A percentile compares a stretch with the other conserved stretches of the same genome.
Conservation (phyloP, 2,797 vertebrate species). For the Labeo calbasu region DNA sequence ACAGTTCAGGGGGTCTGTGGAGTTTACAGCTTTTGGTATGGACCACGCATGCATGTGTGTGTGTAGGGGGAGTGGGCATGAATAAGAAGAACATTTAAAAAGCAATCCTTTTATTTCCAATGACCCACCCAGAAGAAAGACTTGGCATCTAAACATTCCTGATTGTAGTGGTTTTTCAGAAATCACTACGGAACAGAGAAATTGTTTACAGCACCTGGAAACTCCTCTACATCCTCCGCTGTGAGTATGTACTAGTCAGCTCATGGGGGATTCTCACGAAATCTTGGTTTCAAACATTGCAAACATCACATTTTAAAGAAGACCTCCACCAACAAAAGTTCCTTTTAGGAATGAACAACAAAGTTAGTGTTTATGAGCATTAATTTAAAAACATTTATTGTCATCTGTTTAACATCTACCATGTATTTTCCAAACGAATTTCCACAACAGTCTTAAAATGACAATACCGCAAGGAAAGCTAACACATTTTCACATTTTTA, state of each 20-base stretch:
- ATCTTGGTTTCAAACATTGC: not conserved
- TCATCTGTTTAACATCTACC: not conserved
- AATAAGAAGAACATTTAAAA: conserved; percentile 6
- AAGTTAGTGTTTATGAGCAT: not conserved
- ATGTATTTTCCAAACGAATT: not conserved
- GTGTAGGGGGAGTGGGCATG: not conserved
- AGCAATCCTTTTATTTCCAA: conserved; percentile 4
- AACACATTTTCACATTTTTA: not conserved
- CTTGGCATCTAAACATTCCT: conserved; percentile 38
- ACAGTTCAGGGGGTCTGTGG: conserved; percentile 41
- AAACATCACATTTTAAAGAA: not conserved
- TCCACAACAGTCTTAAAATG: not conserved
- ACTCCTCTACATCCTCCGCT: not conserved
- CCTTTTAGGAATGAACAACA: not conserved
- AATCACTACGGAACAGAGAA: not conserved
- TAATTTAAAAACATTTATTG: not conserved
- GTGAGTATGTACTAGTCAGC: conserved; percentile 25
- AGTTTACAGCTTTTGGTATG: conserved; percentile 22
- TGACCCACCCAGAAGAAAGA: conserved; percentile 40
- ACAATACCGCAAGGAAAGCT: not conserved
- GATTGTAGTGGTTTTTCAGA: conserved; percentile 26
- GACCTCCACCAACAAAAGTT: not conserved
- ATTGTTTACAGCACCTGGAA: conserved; percentile 42
- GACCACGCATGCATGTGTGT: not conserved
- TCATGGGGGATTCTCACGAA: conserved; percentile 10